Conservation (phyloP, 2,888 invertebrate genomes). For the Nephrotoma guestfalica region DNA sequence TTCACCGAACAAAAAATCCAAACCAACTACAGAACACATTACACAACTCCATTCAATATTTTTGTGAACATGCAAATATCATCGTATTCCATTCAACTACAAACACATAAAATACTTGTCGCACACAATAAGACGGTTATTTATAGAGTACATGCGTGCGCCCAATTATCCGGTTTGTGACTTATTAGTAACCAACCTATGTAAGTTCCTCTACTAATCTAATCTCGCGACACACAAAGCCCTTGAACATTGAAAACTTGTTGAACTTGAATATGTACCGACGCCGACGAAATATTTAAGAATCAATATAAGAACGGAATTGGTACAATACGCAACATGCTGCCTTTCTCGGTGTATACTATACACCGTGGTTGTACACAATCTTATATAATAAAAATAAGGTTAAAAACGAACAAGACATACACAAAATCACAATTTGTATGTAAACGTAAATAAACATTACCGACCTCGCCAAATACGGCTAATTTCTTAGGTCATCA, state of each 20-base stretch:
- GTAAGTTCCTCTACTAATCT: background rate
- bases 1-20: background rate
- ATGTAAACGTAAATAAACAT: background rate
- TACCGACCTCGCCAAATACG: slow-evolving; percentile 3
- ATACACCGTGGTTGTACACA: background rate
- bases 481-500: slow-evolving; percentile 1
- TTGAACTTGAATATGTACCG: background rate
- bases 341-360: background rate
- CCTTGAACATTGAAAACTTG: background rate
- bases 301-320: background rate
- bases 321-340: background rate
- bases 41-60: background rate
- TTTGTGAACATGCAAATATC: background rate
- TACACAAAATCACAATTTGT: background rate
- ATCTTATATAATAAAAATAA: background rate
- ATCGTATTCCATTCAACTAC: background rate
- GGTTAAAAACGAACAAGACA: background rate
- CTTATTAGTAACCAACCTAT: background rate
- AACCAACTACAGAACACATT: background rate
- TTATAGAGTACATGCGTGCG: background rate
- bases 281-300: too few relatives aligned
- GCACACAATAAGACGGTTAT: background rate
- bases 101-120: background rate
- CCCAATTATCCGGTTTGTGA: background rate
- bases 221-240: background rate